phyloP scores from a whole-genome alignment of 37 sponge, comb jelly and placozoan genomes.

The Halisarca cf. caerulea region DNA sequence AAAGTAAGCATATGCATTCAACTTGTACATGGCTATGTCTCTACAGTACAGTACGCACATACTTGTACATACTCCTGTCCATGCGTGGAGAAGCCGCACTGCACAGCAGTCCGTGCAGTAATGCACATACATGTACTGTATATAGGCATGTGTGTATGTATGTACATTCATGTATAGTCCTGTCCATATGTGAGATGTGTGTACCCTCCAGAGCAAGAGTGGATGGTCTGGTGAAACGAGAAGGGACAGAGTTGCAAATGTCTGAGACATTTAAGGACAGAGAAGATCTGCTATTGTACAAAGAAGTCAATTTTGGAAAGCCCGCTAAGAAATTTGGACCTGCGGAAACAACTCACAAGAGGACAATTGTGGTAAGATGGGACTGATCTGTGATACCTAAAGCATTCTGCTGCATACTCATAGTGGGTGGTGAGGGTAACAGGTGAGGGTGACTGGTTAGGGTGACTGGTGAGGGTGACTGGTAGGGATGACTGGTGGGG shows the following conservation, averaged over 20 bases:
- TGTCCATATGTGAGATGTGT: neutral
- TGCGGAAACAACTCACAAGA: conserved; percentile 37
- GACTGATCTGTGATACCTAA: too few relatives aligned
- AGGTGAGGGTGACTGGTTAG: too few relatives aligned
- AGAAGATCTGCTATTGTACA: conserved; percentile 75
- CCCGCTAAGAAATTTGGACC: conserved; percentile 59
- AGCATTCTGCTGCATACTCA: too few relatives aligned
- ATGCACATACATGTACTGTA: neutral
- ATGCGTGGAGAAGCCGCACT: neutral
- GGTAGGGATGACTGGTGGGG: too few relatives aligned
- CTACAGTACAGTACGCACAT: neutral
- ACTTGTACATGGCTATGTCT: too few relatives aligned
- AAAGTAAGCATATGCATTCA: too few relatives aligned
- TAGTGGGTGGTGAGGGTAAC: too few relatives aligned
- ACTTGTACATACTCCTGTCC: neutral
- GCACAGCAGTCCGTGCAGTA: neutral
- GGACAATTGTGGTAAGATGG: conserved; percentile 43
- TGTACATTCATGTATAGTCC: neutral
- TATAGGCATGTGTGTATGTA: neutral
- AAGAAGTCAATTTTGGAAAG: conserved; percentile 61
- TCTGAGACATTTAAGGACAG: conserved; percentile 73
- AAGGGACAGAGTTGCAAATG: conserved; percentile 71
- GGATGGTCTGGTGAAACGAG: conserved; percentile 81
- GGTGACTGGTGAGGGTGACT: too few relatives aligned
- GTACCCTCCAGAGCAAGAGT: conserved; percentile 75